Evolutionary conservation across 1,140 invertebrate genomes (phyloP).

Genomic region (Steinernema khuongi): DNA sequence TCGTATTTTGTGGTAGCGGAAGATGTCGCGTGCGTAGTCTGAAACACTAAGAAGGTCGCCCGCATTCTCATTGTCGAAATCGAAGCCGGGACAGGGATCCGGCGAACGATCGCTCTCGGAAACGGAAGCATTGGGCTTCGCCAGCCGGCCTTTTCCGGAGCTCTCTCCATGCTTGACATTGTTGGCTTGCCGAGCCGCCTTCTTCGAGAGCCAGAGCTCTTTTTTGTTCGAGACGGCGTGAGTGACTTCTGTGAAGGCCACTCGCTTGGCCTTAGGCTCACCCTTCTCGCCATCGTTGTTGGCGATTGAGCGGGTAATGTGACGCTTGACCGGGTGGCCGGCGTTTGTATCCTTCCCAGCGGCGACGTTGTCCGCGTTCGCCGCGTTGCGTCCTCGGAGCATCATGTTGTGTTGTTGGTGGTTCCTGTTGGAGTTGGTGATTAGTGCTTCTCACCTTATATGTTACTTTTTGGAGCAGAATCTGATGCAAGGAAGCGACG

Average conservation of each 20-base stretch:
- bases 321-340: not conserved
- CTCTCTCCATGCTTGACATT: slow-evolving; percentile 6
- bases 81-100: slow-evolving; percentile 59
- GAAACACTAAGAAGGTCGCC: slow-evolving; percentile 77
- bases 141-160: not conserved
- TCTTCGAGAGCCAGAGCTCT: slow-evolving; percentile 28
- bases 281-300: not conserved
- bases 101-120: not conserved
- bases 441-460: too few species aligned
- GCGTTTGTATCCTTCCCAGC: not conserved
- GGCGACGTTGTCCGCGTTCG: not conserved
- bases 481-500: too few species aligned
- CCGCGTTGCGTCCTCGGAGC: slow-evolving; percentile 5
- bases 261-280: slow-evolving; percentile 28
- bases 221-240: slow-evolving; percentile 13
- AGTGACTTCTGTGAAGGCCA: slow-evolving; percentile 24
- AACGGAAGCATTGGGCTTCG: not conserved
- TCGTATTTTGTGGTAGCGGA: slow-evolving; percentile 79
- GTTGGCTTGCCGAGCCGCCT: slow-evolving; percentile 4
- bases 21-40: slow-evolving; percentile 86
- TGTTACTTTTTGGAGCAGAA: too few species aligned
- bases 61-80: slow-evolving; percentile 80
- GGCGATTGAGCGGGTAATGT: not conserved
- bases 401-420: not conserved
- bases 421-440: too few species aligned